Evolutionary conservation across 2,113 vertebrate species (phyloP).

Genomic region (Stictonetta naevosa): DNA sequence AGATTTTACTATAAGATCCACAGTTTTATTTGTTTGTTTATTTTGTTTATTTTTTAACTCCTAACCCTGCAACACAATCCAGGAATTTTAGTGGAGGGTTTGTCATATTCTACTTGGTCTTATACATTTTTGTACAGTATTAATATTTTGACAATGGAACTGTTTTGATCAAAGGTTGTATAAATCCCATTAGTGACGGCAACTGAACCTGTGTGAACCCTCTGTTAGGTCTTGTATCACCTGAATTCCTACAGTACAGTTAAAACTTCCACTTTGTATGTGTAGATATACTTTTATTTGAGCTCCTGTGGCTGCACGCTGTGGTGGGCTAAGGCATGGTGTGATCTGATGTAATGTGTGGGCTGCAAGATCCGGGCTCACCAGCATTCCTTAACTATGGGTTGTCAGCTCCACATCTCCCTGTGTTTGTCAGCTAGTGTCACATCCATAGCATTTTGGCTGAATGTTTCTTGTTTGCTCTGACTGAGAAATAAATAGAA

Average conservation of each 20-base stretch:
- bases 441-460: background rate
- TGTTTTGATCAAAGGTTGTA: conserved; percentile 9
- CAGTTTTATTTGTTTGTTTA: background rate
- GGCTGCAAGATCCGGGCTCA: background rate
- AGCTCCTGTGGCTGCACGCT: background rate
- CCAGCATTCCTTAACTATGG: background rate
- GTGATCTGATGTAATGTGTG: background rate
- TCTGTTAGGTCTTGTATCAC: background rate
- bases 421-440: background rate
- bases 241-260: background rate
- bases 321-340: background rate
- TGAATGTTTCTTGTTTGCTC: background rate
- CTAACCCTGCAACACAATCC: background rate
- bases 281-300: background rate
- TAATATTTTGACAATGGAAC: conserved; percentile 7
- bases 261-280: background rate
- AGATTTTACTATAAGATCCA: background rate
- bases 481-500: background rate
- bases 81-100: background rate
- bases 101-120: background rate
- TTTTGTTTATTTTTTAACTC: background rate
- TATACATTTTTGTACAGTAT: background rate
- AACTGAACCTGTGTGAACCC: conserved; percentile 1
- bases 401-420: background rate
- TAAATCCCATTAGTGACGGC: conserved; percentile 6